phyloP scores from a whole-genome alignment of 2,113 vertebrate genomes.

The Pseudorasbora parva region DNA sequence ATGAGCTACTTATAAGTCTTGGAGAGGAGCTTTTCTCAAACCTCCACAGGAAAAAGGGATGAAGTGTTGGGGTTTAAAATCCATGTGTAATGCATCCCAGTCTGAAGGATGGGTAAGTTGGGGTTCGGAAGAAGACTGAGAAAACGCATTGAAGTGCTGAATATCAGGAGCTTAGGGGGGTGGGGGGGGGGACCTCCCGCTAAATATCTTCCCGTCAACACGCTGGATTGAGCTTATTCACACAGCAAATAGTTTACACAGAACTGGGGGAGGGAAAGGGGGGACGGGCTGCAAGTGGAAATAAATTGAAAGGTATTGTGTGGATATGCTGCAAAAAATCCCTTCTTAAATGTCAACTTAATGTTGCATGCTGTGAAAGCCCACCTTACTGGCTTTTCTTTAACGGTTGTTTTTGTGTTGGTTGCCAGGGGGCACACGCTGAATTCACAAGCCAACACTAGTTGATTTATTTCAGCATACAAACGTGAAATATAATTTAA shows the following conservation, averaged over 20 bases:
- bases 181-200: neutral
- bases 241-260: slow-evolving; percentile 42
- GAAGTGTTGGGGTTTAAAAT: slow-evolving; percentile 42
- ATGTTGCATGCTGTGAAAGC: slow-evolving; percentile 38
- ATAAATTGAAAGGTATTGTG: slow-evolving; percentile 51
- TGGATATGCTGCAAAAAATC: slow-evolving; percentile 33
- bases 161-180: slow-evolving; percentile 23
- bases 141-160: slow-evolving; percentile 56
- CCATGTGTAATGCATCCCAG: slow-evolving; percentile 42
- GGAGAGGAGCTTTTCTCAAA: slow-evolving; percentile 38
- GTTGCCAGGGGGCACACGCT: slow-evolving; percentile 31
- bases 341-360: slow-evolving; percentile 53
- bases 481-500: slow-evolving; percentile 22
- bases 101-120: slow-evolving; percentile 31
- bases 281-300: slow-evolving; percentile 4
- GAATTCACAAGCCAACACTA: slow-evolving; percentile 1
- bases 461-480: slow-evolving; percentile 17
- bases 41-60: slow-evolving; percentile 42
- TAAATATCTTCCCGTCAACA: slow-evolving; percentile 36
- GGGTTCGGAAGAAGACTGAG: slow-evolving; percentile 53
- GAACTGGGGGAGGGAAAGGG: neutral
- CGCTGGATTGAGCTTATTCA: slow-evolving; percentile 46
- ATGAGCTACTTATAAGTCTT: slow-evolving; percentile 28
- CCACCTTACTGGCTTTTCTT: slow-evolving; percentile 27
- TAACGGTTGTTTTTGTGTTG: slow-evolving; percentile 32